Base-by-base conservation (phyloP, 2,113 vertebrate species). In the Tonatia bakeri region DNA sequence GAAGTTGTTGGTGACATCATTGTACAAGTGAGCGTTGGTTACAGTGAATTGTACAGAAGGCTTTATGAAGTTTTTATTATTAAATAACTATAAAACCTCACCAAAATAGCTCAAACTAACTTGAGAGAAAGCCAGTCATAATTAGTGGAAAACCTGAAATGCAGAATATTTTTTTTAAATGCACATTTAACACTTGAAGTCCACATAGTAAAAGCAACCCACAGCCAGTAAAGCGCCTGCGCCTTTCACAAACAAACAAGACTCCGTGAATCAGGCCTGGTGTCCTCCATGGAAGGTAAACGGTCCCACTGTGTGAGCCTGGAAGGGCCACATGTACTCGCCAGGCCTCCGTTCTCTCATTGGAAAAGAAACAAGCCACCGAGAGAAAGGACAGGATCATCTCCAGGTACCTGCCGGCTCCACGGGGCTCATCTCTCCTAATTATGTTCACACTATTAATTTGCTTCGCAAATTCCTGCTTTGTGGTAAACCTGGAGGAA, bases 81-180 rank as follows among this genome's bases (percentile, higher is more conserved):
- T 92, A 97, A 98, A 76, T 86, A 86, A 91, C 91, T 83, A 92
- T 96, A 96, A 97, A 96, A 73, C 73, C 77, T 85, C 85, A 91
- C 97, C 33, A 75, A 96, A 98, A 97, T 95, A 97, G 95, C 96
- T 94, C 90, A 33, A 4, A 75, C 94, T 77, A 85, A 73, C 76
- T 95, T 92, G 91, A 93, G 81, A 93, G 73, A 86, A 89, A 65
- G 95, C 97, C 94, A 94, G 77, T 80, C 94, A 70, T 73, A 94
- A 94, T 97, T 97, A 97, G 94, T 73, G 91, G 96, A 94, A 96
- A 96, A 88, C 67, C 33, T 59, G 65, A 96, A 97, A 97, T 80
- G 85, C 85, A 82, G 85, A 95, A 70, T 91, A 59, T 93, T 82
- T 72, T 96, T 96, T 40, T 86, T 11, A 59, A 96, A 91, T 52